These are phyloP conservation scores for Keiferia lycopersicella DNA, from an alignment of 2,888 invertebrate species.

Conservation along the genomic window DNA sequence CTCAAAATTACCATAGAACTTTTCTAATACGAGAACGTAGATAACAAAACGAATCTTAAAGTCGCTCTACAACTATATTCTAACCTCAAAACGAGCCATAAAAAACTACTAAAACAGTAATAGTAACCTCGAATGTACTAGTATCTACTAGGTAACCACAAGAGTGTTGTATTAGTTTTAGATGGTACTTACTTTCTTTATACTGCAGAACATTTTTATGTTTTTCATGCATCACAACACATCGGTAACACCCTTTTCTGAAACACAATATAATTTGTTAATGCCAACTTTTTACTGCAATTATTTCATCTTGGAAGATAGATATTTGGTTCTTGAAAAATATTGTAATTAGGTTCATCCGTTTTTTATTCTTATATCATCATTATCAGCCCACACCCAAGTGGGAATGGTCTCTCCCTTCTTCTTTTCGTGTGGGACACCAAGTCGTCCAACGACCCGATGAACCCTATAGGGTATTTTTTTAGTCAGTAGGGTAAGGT, in stretches of 20 bases:
- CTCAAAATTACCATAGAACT: neutral
- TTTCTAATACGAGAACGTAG: neutral
- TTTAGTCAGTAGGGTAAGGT: no score
- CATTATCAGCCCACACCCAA: no score
- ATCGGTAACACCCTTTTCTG: constrained; percentile 96
- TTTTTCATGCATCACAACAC: constrained; percentile 97
- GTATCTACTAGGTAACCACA: neutral
- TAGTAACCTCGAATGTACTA: neutral
- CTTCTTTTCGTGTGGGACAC: no score
- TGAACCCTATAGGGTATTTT: no score
- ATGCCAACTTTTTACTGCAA: no score
- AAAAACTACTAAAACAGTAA: constrained; percentile 2
- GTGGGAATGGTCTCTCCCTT: no score
- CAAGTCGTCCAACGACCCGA: no score
- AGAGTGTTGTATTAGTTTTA: constrained; percentile 14
- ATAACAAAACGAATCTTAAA: neutral
- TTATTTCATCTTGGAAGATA: no score
- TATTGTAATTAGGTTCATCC: no score
- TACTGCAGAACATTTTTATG: constrained; percentile 97
- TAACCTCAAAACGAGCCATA: constrained; percentile 11
- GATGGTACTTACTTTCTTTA: constrained; percentile 94
- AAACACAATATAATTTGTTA: constrained; percentile 44
- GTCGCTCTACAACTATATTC: neutral
- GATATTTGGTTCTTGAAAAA: no score
- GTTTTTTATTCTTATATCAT: no score